phyloP scores from a whole-genome alignment of 2,797 vertebrate genomes.

The Micropoecilia bifurca region DNA sequence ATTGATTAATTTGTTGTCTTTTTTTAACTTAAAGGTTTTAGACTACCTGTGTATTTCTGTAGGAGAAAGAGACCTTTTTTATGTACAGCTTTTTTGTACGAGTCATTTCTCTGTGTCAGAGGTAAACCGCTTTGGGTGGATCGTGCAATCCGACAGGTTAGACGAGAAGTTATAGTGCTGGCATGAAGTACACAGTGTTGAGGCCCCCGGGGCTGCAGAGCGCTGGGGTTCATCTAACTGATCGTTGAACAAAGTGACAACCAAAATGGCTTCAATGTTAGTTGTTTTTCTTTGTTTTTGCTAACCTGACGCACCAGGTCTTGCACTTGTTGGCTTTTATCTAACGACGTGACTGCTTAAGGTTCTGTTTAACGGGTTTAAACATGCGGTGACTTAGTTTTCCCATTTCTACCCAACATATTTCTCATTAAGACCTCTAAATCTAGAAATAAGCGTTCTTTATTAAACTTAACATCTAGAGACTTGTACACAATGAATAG shows the following conservation, averaged over 20 bases:
- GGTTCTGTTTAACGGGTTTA: neutral
- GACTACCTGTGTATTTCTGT: neutral
- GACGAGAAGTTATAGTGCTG: conserved; percentile 47
- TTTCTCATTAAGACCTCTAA: neutral
- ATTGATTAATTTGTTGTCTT: neutral
- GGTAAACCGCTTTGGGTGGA: conserved; percentile 60
- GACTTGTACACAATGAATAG: neutral
- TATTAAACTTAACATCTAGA: neutral
- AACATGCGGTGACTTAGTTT: neutral
- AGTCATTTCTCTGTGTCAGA: conserved; percentile 46
- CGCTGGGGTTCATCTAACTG: conserved; percentile 11
- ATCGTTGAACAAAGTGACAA: neutral
- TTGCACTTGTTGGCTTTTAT: conserved; percentile 1
- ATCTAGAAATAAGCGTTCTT: neutral
- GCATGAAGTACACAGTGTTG: conserved; percentile 21
- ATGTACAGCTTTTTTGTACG: neutral
- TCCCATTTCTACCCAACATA: neutral
- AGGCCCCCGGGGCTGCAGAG: conserved; percentile 15
- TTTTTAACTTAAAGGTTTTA: neutral
- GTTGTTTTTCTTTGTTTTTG: neutral
- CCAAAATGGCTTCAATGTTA: neutral
- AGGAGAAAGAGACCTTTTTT: neutral
- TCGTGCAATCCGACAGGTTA: conserved; percentile 65
- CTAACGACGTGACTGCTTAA: neutral
- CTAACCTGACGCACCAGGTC: neutral